Evolutionary conservation across 2,113 vertebrate species (phyloP), one percentile per base, ranked within the genome.

Genomic region (Emberiza fucata): DNA sequence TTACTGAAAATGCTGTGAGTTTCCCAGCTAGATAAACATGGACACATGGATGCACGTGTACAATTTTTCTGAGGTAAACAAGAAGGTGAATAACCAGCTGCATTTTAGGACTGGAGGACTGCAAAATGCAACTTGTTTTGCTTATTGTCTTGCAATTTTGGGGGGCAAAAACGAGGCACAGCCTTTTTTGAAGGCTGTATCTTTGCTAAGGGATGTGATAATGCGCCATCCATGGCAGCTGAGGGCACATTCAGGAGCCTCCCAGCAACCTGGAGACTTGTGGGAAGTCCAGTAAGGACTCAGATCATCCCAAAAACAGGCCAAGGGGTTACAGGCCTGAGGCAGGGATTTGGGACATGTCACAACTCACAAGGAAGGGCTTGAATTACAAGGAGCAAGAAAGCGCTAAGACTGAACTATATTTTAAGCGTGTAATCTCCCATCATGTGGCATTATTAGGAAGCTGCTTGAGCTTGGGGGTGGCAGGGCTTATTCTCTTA

Each of bases 381-480:
- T 82, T 48, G 88, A 95, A 73, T 75, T 92, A 59, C 86, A 92
- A 91, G 12, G 37, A 84, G 76, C 63, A 96, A 79, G 63, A 91
- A 95, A 93, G 93, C 31, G n/a, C 63, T 71, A 81, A 94, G 83
- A 81, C 93, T 60, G 65, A 87, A 83, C 95, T 91, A 54, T 86
- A 86, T 97, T 88, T 97, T 94, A 95, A 95, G 76, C 81, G 13
- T 40, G 75, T 96, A 97, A 97, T 93, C 95, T 92, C 75, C 92
- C 73, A 57, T 93, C 97, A 96, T 59, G 89, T 87, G 93, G 71
- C 18, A 88, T 97, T 93, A 94, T 63, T 82, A 79, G 76, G 72
- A 96, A 94, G 88, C 95, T 96, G 91, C 90, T 83, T 97, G 92
- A 95, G 85, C 81, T 75, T 87, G 76, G n/a, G 95, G 91, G 84